Base-by-base conservation (phyloP, 2,797 vertebrate genomes). In the Morus bassanus region DNA sequence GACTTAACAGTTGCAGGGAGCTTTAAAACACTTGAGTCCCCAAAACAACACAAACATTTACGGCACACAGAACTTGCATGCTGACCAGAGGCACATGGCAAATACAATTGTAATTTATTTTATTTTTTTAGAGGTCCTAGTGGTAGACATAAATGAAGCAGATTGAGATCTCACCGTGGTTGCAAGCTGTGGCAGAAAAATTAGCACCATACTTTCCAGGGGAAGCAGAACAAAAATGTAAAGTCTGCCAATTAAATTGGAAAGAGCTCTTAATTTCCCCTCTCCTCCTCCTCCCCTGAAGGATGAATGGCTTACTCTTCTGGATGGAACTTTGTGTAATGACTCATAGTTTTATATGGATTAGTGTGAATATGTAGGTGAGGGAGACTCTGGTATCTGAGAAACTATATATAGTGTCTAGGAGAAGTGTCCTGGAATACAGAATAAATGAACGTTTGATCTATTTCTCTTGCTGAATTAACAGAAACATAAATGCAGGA, bases 221-320 rank as follows among this genome's bases (percentile, higher is more conserved):
- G 94, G 95, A 97, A 95, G 93, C 76, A 92, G 96, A 95, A 89
- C 76, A 96, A 95, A 95, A 96, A 93, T 96, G 94, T 95, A 67
- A 95, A 96, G 95, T 93, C 96, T 96, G 96, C 96, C 95, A 96
- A 93, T 96, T 97, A 94, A 95, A 97, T 94, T 97, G 96, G 95
- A 97, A 97, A 96, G 91, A 84, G 85, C 87, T 97, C 92, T 94
- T 96, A 97, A 97, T 97, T 97, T 97, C 95, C 89, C 65, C 73
- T 97, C 73, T 95, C 89, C 61, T 87, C 73, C 73, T 94, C 91
- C 86, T 96, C 60, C 86, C 77, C 81, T 27, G 2, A 93, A 95
- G 91, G 86, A 95, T 88, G 93, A 97, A 97, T 96, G 94, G 89
- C 91, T 92, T 96, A 91, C 79, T 97, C 85, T 96, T 96, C 87